Conservation (phyloP, 2,113 vertebrate species). For the Electrona antarctica region DNA sequence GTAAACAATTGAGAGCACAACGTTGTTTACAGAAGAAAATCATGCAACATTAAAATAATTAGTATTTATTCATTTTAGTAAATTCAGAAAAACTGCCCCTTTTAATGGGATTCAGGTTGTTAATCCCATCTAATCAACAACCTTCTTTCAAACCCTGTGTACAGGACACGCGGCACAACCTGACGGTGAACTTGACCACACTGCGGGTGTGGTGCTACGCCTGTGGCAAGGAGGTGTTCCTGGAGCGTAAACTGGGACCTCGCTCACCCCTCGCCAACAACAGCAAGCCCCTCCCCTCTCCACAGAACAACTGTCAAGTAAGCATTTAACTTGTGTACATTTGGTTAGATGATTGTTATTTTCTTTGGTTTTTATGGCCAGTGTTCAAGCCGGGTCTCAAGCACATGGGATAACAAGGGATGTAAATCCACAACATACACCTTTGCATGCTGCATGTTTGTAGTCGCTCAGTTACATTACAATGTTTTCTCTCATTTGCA, state of each 20-base stretch:
- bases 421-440: not conserved
- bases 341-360: too few species aligned
- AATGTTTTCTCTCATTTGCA: not conserved
- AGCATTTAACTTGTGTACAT: not conserved
- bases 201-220: constrained; percentile 98
- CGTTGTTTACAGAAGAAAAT: too few species aligned
- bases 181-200: constrained; percentile 97
- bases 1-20: too few species aligned
- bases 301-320: constrained; percentile 83
- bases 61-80: not conserved
- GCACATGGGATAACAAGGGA: too few species aligned
- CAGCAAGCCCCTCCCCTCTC: constrained; percentile 76
- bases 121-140: not conserved
- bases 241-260: constrained; percentile 92
- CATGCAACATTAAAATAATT: too few species aligned
- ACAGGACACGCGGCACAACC: constrained; percentile 92
- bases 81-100: not conserved
- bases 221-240: constrained; percentile 96
- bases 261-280: constrained; percentile 76
- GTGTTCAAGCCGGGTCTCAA: too few species aligned
- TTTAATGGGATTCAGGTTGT: not conserved
- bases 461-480: constrained; percentile 9
- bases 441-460: not conserved
- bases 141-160: not conserved
- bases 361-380: too few species aligned